Base-by-base conservation (phyloP, 2,797 vertebrate species). In the Coregonus sp. region DNA sequence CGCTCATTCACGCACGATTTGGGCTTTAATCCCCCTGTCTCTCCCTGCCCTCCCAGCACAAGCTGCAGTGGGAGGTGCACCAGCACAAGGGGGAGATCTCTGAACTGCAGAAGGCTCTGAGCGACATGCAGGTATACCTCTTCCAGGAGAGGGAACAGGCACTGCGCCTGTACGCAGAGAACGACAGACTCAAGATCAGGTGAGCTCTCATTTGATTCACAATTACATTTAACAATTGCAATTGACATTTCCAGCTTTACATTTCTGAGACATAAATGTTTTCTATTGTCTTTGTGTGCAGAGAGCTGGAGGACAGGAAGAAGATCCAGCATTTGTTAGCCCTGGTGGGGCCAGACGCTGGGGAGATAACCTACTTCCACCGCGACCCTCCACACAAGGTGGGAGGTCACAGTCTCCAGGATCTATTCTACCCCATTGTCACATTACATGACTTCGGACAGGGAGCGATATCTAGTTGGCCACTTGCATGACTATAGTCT, bases 101-200 rank as follows among this genome's bases (percentile, higher is more conserved):
- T 0, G 96, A 98, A 88, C 87, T 98, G 81, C 96, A 98, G 84
- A 98, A 95, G 67, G 98, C 97, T 11, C 89, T 99, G 78, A 97
- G 98, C 70, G 97, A 99, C 77, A 96, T 99, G 96, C 97, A 99
- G 85, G 92, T 98, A 76, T 98, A 91, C 86, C 96, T 99, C 11
- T 99, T 96, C 88, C 97, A 99, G 85, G 98, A 99, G 82, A 93
- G 96, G 72, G 98, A 99, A 73, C 97, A 98, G 0, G 96, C 96
- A 6, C 92, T 99, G 54, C 92, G 96, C 6, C 95, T 99, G 15
- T 96, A 96, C 78, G 95, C 98, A 0, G 97, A 99, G 91, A 99
- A 99, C 0, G 97, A 99, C 86, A 86, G 96, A 6, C 95, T 99
- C 2, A 98, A 97, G 85, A 99, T 99, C 93, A 98, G 96, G 98